These are phyloP conservation scores for Brachynemurus nebulosus DNA, from an alignment of 2,888 invertebrate genomes.

Conservation along the genomic window DNA sequence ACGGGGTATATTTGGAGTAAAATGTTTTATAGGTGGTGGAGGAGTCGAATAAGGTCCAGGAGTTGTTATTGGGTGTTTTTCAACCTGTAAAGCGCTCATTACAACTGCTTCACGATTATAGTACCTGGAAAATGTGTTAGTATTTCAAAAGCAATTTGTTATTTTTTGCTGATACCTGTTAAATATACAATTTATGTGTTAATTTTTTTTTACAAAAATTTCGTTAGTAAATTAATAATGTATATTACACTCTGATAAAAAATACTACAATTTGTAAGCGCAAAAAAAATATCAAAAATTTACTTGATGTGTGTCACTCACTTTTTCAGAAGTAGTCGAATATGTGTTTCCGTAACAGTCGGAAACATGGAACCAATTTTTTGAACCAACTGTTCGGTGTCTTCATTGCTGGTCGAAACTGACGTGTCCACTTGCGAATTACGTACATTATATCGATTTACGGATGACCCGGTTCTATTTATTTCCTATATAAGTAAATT, in stretches of 20 bases:
- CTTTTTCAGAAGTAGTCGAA: slow-evolving; percentile 76
- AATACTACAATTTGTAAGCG: not conserved
- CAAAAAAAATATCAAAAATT: not conserved
- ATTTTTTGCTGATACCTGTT: not conserved
- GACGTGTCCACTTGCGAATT: slow-evolving; percentile 41
- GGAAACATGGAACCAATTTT: slow-evolving; percentile 83
- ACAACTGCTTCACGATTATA: slow-evolving; percentile 87
- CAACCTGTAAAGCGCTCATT: slow-evolving; percentile 84
- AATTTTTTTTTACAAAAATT: not conserved
- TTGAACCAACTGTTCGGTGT: slow-evolving; percentile 58
- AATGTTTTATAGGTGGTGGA: slow-evolving; percentile 41
- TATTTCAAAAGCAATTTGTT: slow-evolving; percentile 3
- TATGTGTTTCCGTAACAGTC: slow-evolving; percentile 78
- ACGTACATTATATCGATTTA: not conserved
- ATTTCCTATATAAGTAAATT: too few species aligned
- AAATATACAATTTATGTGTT: not conserved
- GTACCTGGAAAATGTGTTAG: slow-evolving; percentile 44
- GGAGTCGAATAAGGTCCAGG: slow-evolving; percentile 71
- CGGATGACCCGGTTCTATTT: not conserved
- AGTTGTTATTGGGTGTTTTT: slow-evolving; percentile 78
- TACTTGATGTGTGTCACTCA: slow-evolving; percentile 37
- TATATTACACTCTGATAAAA: not conserved
- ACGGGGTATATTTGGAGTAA: slow-evolving; percentile 14
- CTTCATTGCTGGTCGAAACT: slow-evolving; percentile 40
- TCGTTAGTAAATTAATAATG: too few species aligned